These are phyloP conservation scores for Cephus cinctus DNA, from an alignment of 1,140 invertebrate genomes.

Conservation along the genomic window DNA sequence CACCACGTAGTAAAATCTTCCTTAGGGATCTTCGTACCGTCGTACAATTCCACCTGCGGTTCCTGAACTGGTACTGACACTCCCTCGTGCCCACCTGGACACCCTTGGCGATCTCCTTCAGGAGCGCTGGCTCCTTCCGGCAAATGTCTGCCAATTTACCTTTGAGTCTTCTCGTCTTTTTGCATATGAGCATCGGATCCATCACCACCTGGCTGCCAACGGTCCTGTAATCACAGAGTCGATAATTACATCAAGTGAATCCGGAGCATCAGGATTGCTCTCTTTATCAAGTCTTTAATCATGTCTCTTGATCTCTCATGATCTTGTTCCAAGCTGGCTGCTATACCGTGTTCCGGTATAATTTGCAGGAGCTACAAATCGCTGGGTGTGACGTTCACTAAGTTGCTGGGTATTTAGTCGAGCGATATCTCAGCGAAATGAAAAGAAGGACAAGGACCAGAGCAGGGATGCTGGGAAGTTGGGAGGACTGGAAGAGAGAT, in stretches of 20 bases:
- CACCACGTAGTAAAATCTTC: conserved; percentile 79
- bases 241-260: not conserved
- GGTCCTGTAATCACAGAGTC: conserved; percentile 58
- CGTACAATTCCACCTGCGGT: conserved; percentile 84
- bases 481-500: not conserved
- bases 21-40: conserved; percentile 73
- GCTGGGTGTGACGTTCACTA: conserved; percentile 16
- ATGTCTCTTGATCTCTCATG: too few species aligned
- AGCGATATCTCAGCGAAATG: conserved; percentile 15
- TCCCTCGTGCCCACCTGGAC: conserved; percentile 76
- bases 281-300: not conserved
- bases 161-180: conserved; percentile 71
- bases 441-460: conserved; percentile 4
- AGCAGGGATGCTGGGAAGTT: not conserved
- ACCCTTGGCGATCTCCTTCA: conserved; percentile 76
- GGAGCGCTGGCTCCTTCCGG: conserved; percentile 69
- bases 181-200: conserved; percentile 85
- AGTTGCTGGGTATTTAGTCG: conserved; percentile 23
- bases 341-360: conserved; percentile 17
- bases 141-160: conserved; percentile 79
- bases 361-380: conserved; percentile 26
- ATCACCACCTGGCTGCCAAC: conserved; percentile 81
- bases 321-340: too few species aligned
- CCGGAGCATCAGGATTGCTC: conserved; percentile 6
- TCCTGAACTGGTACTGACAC: conserved; percentile 82